Conservation (phyloP, 2,888 invertebrate genomes). For the Acronicta alni region DNA sequence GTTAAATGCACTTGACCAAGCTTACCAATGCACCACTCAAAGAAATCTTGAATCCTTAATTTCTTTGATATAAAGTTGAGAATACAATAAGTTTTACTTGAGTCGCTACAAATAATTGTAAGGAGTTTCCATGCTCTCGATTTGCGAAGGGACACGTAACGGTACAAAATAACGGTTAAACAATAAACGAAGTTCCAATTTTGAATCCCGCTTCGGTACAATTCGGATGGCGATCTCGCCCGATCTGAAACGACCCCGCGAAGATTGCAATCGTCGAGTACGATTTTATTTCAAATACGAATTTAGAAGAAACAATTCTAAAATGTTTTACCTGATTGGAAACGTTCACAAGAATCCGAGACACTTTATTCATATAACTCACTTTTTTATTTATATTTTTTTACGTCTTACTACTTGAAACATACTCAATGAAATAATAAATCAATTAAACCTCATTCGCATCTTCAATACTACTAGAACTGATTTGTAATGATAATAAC, state of each 20-base stretch:
- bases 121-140: conserved; percentile 64
- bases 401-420: no score
- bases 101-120: conserved; percentile 38
- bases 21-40: background rate
- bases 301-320: conserved; percentile 56
- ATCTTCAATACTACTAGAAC: conserved; percentile 15
- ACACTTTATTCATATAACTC: conserved; percentile 32
- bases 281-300: conserved; percentile 61
- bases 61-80: conserved; percentile 14
- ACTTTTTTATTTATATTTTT: background rate
- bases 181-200: conserved; percentile 75
- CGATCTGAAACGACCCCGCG: conserved; percentile 63
- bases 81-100: conserved; percentile 10
- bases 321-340: conserved; percentile 59
- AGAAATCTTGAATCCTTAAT: conserved; percentile 7
- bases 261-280: conserved; percentile 62
- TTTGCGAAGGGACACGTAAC: conserved; percentile 83
- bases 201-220: conserved; percentile 65
- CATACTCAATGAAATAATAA: background rate
- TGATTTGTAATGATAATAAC: conserved; percentile 26
- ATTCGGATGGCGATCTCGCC: conserved; percentile 64
- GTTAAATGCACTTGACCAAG: conserved; percentile 53
- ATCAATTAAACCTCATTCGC: conserved; percentile 1
- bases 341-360: conserved; percentile 24
- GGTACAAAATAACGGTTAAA: conserved; percentile 80